These are phyloP conservation scores for Eupelmus urozonus DNA, from an alignment of 2,888 invertebrate species.

Conservation along the genomic window DNA sequence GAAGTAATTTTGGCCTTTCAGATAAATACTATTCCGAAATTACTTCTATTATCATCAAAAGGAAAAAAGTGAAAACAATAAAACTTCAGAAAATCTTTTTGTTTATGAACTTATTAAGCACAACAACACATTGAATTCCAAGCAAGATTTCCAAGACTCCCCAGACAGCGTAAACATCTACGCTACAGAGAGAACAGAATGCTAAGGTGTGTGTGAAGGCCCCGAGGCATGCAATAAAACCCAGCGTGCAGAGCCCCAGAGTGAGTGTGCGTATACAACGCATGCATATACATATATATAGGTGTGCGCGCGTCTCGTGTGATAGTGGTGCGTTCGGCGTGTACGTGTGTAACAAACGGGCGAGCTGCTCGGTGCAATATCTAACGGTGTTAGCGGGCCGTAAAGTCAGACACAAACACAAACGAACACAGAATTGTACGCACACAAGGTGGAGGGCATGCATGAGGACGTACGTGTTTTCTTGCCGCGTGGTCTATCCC, in stretches of 20 bases:
- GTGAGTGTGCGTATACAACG: constrained; percentile 11
- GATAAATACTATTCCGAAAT: no score
- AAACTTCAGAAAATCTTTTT: constrained; percentile 3
- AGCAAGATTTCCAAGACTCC: not conserved
- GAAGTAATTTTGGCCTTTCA: no score
- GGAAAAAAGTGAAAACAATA: not conserved
- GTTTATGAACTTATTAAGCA: constrained; percentile 4
- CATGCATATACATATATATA: not conserved
- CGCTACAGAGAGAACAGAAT: not conserved
- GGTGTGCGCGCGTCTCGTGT: not conserved
- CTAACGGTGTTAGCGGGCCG: constrained; percentile 16
- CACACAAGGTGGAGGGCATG: constrained; percentile 29
- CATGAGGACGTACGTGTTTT: constrained; percentile 83
- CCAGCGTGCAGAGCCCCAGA: constrained; percentile 4
- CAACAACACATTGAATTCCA: not conserved
- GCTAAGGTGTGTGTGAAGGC: constrained; percentile 15
- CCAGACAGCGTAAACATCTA: not conserved
- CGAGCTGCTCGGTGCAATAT: constrained; percentile 33
- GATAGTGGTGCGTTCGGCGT: not conserved
- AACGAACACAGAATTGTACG: constrained; percentile 53
- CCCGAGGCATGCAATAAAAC: constrained; percentile 40
- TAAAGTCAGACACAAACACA: constrained; percentile 15
- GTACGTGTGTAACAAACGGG: constrained; percentile 4
- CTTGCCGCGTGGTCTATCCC: constrained; percentile 84
- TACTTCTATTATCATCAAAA: no score